Base-by-base conservation (phyloP, 1,140 invertebrate species). In the Euura lappo region DNA sequence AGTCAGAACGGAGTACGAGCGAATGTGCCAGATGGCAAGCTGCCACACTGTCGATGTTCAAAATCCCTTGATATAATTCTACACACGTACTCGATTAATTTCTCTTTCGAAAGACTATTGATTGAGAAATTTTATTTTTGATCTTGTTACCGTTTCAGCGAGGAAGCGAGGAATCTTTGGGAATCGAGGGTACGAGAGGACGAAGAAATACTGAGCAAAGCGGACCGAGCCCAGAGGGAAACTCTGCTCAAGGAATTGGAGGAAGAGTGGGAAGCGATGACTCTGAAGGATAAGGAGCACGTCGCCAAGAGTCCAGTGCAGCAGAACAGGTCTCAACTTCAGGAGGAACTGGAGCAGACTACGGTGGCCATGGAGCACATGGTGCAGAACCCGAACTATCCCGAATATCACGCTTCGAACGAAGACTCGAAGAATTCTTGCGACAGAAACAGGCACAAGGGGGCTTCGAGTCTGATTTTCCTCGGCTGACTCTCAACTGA, bases 121-220 rank as follows among this genome's bases (percentile, higher is more conserved):
- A 28, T 28, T 28, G 28, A 28, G 28, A 28, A 28, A 28, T 28
- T 28, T 28, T 28, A 28, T 28, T 28, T 28, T 28, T 1, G 28
- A 28, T 28, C 28, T 28, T 28, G 28, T 28, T 28, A 28, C 28
- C 28, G 28, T 28, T 28, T 5, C 67, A 86, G 85, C 44, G 83
- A 87, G 60, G 85, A 86, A 13, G 85, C 85, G 1, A 87, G 83
- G 69, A 71, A 69, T 5, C 42, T 84, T 42, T 86, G 85, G 85
- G 73, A 83, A 5, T 76, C 85, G 28, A 85, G 85, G 84, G 76
- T 80, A 0, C 72, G 74, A 4, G 84, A 87, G 64, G 85, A 87
- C 65, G 70, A 79, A 44, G 70, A 73, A 10, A 44, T 51, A 70
- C 80, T 3, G 71, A 72, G 65, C 4, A 76, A 75, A 44, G 72